Percentiles rank a stretch among this genome's conserved stretches.
Evolutionary conservation across 1,140 invertebrate genomes (phyloP).

Genomic region (Diabrotica virgifera): DNA sequence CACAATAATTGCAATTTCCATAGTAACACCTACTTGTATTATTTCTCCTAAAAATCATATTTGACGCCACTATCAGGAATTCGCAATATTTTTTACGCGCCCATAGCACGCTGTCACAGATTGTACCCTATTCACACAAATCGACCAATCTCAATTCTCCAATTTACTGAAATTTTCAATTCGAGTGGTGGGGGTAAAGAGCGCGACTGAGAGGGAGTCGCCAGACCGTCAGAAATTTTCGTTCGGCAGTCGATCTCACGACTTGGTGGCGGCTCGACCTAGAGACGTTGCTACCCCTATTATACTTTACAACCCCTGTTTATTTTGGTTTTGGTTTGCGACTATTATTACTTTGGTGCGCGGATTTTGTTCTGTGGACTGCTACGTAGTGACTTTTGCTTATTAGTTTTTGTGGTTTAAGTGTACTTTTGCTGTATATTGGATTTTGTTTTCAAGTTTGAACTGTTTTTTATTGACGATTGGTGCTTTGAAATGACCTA

Average conservation of each 20-base stretch:
- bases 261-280: constrained; percentile 13
- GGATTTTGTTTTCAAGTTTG: neutral
- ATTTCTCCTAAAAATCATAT: neutral
- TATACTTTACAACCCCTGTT: constrained; percentile 15
- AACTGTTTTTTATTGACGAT: neutral
- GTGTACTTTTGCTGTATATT: neutral
- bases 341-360: neutral
- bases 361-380: neutral
- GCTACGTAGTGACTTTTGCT: neutral
- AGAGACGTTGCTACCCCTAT: constrained; percentile 16
- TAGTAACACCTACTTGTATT: too few relatives aligned
- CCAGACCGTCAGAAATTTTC: constrained; percentile 6
- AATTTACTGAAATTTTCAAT: constrained; percentile 23
- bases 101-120: constrained; percentile 15
- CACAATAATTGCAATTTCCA: too few relatives aligned
- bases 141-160: constrained; percentile 22
- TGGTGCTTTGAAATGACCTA: neutral
- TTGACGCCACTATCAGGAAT: constrained; percentile 7
- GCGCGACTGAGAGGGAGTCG: constrained; percentile 18
- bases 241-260: constrained; percentile 14
- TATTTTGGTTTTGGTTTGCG: constrained; percentile 10
- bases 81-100: constrained; percentile 15
- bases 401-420: neutral
- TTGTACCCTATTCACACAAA: constrained; percentile 22
- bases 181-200: constrained; percentile 9